Conservation (phyloP, 2,113 vertebrate genomes). For the Clupea harengus region DNA sequence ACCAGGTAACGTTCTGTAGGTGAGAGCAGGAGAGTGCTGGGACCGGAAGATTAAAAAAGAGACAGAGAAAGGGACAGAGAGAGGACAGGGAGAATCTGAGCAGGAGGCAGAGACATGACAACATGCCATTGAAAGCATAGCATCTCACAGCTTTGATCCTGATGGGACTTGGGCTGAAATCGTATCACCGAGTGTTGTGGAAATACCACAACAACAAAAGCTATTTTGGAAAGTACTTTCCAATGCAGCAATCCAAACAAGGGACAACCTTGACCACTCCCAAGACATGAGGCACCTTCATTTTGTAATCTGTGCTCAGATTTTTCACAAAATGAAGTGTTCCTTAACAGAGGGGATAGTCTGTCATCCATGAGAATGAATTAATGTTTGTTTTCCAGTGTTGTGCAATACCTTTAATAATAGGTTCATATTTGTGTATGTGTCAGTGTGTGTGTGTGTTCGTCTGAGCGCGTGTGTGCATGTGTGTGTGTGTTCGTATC, state of each 20-base stretch:
- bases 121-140: not conserved
- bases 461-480: not conserved
- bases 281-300: not conserved
- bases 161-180: not conserved
- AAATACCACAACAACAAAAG: not conserved
- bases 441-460: not conserved
- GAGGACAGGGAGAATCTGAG: slow-evolving; percentile 11
- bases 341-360: not conserved
- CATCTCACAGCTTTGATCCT: not conserved
- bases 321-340: not conserved
- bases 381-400: not conserved
- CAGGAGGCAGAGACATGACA: not conserved
- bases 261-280: not conserved
- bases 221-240: slow-evolving; percentile 9
- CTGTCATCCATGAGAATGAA: not conserved
- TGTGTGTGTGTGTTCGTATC: not conserved
- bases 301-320: not conserved
- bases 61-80: slow-evolving; percentile 21
- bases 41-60: not conserved
- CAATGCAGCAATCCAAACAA: not conserved
- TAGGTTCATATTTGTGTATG: not conserved
- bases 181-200: not conserved
- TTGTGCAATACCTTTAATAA: not conserved
- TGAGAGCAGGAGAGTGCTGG: not conserved
- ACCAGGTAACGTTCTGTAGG: slow-evolving; percentile 46